A percentile compares a stretch with the other conserved stretches of the same genome.
Evolutionary conservation across 2,797 vertebrate genomes (phyloP).

Genomic region (Betta splendens): DNA sequence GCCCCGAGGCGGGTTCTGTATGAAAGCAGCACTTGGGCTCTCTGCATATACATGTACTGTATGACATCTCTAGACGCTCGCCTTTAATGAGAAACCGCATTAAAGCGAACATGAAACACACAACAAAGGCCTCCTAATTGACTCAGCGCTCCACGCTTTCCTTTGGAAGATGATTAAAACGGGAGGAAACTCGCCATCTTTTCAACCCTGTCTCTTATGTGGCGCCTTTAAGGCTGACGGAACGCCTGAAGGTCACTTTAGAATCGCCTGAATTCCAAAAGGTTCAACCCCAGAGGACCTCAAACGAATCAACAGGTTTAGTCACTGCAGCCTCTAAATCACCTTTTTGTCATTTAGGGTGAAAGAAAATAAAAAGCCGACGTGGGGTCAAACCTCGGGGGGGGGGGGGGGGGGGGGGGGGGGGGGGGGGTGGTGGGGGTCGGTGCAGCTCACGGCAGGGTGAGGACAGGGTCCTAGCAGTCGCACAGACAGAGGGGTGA

Average conservation of each 20-base stretch:
- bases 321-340: constrained; percentile 13
- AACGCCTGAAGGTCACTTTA: constrained; percentile 23
- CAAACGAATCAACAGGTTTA: neutral
- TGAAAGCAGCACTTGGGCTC: constrained; percentile 20
- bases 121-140: constrained; percentile 63
- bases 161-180: constrained; percentile 56
- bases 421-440: constrained; percentile 35
- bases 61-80: constrained; percentile 27
- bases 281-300: neutral
- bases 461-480: constrained; percentile 35
- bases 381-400: constrained; percentile 33
- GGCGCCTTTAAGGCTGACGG: constrained; percentile 12
- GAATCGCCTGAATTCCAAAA: constrained; percentile 18
- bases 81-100: constrained; percentile 59
- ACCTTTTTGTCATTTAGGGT: constrained; percentile 5
- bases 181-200: constrained; percentile 57
- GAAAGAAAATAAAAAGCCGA: constrained; percentile 11
- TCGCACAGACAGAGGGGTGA: constrained; percentile 5
- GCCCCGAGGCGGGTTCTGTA: constrained; percentile 23
- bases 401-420: no score
- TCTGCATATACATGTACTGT: constrained; percentile 37
- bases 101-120: constrained; percentile 50
- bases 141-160: constrained; percentile 49
- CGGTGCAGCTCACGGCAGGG: constrained; percentile 46
- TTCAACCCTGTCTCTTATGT: constrained; percentile 57